Percentiles rank a stretch among this genome's conserved stretches.
Conservation (phyloP, 2,888 invertebrate genomes). For the Desoria tigrina region DNA sequence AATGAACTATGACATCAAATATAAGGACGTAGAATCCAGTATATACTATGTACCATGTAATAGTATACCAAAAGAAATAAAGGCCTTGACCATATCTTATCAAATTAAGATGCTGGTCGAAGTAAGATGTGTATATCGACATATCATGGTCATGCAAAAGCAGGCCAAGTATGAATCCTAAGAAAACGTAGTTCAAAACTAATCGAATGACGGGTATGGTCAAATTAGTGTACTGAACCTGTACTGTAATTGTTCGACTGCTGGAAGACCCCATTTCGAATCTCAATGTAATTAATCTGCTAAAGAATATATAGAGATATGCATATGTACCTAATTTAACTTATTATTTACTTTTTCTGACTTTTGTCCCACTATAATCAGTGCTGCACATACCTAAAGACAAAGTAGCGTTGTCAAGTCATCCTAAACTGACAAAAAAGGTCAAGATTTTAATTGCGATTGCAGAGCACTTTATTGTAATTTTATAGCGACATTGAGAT, state of each 20-base stretch:
- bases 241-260: not conserved
- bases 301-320: too few species aligned
- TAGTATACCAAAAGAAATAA: slow-evolving; percentile 1
- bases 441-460: too few species aligned
- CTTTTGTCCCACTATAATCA: too few species aligned
- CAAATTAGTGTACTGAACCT: not conserved
- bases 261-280: not conserved
- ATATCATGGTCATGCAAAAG: slow-evolving; percentile 2
- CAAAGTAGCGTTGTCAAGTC: too few species aligned
- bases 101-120: not conserved
- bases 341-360: too few species aligned
- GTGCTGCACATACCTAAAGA: too few species aligned
- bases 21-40: not conserved
- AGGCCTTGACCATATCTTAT: not conserved
- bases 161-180: slow-evolving; percentile 3
- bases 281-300: too few species aligned
- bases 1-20: not conserved
- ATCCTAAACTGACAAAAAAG: too few species aligned
- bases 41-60: slow-evolving; percentile 12
- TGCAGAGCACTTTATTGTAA: too few species aligned
- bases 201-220: not conserved
- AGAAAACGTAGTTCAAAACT: not conserved
- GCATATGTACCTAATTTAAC: too few species aligned
- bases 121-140: not conserved
- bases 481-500: too few species aligned